Evolutionary conservation across 2,113 vertebrate species (phyloP).

Genomic region (Platysternon megacephalum): DNA sequence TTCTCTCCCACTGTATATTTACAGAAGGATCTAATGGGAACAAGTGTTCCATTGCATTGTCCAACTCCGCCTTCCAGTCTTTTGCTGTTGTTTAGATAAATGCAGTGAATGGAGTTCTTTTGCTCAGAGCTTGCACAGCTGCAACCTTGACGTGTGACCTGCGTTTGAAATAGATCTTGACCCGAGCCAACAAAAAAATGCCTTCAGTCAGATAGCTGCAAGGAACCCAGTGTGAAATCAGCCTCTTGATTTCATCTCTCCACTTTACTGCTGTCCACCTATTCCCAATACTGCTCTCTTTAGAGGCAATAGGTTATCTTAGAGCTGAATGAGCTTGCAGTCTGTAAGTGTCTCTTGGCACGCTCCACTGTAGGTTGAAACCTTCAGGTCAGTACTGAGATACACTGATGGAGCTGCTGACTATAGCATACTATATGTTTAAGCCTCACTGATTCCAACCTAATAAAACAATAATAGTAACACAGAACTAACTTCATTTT

Average conservation of each 20-base stretch:
- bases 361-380: not conserved
- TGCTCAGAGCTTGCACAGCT: not conserved
- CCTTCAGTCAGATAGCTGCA: constrained; percentile 14
- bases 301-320: constrained; percentile 8
- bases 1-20: not conserved
- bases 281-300: constrained; percentile 26
- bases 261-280: not conserved
- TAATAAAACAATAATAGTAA: constrained; percentile 18
- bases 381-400: constrained; percentile 5
- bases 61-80: not conserved
- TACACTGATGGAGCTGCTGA: not conserved
- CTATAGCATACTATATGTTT: not conserved
- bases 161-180: constrained; percentile 33
- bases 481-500: constrained; percentile 30
- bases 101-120: not conserved
- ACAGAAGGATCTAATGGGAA: not conserved
- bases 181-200: not conserved
- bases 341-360: not conserved
- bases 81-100: not conserved
- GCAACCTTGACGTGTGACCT: not conserved
- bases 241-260: not conserved
- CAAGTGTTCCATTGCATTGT: not conserved
- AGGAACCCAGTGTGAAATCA: constrained; percentile 33
- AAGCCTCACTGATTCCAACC: not conserved
- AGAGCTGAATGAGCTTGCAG: not conserved